Base-by-base conservation (phyloP, 2,797 vertebrate species). In the Manis javanica region DNA sequence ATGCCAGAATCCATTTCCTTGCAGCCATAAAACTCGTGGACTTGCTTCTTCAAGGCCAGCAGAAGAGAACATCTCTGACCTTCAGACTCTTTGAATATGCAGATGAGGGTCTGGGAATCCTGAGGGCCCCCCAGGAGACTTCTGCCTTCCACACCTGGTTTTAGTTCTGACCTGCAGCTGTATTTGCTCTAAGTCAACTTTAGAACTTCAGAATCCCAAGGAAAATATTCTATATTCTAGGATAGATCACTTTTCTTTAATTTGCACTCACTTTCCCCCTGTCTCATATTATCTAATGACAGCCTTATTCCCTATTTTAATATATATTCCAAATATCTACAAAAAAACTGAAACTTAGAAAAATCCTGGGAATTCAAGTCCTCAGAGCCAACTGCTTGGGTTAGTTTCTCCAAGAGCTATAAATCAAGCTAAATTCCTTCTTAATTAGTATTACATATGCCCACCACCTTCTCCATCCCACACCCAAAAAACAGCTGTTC, bases 141-240 rank as follows among this genome's bases (percentile, higher is more conserved):
- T 89, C 34, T 84, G 71, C 71, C 63, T 24, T 37, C 12, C 9
- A 3, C 6, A 23, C 5, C 5, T 69, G 23, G 29, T 19, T 74
- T 87, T 49, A 91, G 21, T 79, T 31, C 26, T 82, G 31, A 53
- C 29, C 7, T n/a, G 63, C 3, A 42, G 68, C 12, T 71, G 13
- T 74, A 24, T 26, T 69, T 87, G 26, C 61, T 95, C 86, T 31
- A 19, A 90, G 16, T 77, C 49, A 96, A 53, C 26, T 79, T 72
- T 74, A 71, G 46, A 37, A 74, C 19, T 63, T 68, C 34, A 13
- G 7, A 92, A 57, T 16, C 7, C 63, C 23, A 14, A 63, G 55
- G 39, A 55, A 63, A 71, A 82, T 82, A 61, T 49, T 63, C 14
- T 69, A 82, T 82, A 61, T 49, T 63, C 14, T 69, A 89, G 14